Conservation (phyloP, 2,113 vertebrate species). For the Bombycilla garrulus region DNA sequence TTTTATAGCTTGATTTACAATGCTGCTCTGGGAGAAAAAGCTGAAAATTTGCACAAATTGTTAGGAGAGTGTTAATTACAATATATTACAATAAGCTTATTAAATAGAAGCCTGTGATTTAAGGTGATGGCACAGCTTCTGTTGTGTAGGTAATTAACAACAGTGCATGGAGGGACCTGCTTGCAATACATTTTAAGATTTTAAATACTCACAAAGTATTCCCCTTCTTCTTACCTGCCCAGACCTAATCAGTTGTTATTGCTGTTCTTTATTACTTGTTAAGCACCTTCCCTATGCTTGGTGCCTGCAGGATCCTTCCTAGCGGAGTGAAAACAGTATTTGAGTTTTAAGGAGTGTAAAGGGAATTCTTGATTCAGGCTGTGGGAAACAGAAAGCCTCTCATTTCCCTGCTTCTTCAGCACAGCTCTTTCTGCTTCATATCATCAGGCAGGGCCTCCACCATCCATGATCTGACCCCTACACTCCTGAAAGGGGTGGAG, state of each 20-base stretch:
- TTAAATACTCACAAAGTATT: slow-evolving; percentile 43
- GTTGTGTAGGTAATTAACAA: slow-evolving; percentile 40
- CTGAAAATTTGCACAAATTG: background rate
- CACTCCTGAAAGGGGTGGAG: fast-evolving
- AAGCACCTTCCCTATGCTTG: background rate
- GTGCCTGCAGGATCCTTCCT: background rate
- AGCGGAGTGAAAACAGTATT: background rate
- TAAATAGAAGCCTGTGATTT: slow-evolving; percentile 22
- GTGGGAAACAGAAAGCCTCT: background rate
- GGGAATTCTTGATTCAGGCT: background rate
- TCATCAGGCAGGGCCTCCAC: background rate
- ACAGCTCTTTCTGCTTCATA: background rate
- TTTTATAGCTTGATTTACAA: slow-evolving; percentile 7
- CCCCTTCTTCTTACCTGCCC: background rate
- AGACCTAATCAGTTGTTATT: slow-evolving; percentile 51
- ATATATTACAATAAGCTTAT: slow-evolving; percentile 25
- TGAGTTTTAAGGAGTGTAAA: background rate
- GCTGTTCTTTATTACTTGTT: slow-evolving; percentile 42
- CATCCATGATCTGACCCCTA: background rate
- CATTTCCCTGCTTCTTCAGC: background rate
- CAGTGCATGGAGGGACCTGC: background rate
- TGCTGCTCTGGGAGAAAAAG: background rate
- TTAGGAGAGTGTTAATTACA: slow-evolving; percentile 10
- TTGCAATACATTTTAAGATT: slow-evolving; percentile 21
- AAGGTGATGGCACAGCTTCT: slow-evolving; percentile 10